These are phyloP conservation scores for Scylla paramamosain DNA, from an alignment of 1,140 invertebrate genomes.

Conservation along the genomic window DNA sequence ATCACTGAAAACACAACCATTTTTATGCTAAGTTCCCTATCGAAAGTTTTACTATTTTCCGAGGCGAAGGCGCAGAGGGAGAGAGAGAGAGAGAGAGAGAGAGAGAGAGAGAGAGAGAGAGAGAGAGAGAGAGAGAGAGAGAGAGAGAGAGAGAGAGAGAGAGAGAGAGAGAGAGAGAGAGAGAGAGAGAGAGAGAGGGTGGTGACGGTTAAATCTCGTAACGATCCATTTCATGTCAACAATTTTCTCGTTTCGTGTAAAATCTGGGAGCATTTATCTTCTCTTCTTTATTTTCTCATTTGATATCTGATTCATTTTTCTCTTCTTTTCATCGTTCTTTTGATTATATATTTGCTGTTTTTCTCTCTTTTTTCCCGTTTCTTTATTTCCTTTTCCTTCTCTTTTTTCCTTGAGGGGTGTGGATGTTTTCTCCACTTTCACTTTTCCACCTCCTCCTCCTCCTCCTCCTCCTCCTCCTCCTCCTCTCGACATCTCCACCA, in stretches of 20 bases:
- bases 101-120: slow-evolving; percentile 29
- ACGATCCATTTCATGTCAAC: too few relatives aligned
- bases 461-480: background rate
- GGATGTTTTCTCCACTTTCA: background rate
- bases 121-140: background rate
- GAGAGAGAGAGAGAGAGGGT: slow-evolving; percentile 43
- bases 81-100: slow-evolving; percentile 47
- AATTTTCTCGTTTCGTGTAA: too few relatives aligned
- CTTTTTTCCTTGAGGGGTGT: background rate
- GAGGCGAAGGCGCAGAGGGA: background rate
- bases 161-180: slow-evolving; percentile 41
- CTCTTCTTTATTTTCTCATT: too few relatives aligned
- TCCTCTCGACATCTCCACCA: background rate
- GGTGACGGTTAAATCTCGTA: too few relatives aligned
- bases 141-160: slow-evolving; percentile 47
- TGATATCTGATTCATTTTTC: background rate
- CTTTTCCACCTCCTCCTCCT: background rate
- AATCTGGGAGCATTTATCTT: too few relatives aligned
- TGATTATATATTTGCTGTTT: background rate
- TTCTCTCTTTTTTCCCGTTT: background rate
- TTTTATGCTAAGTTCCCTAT: background rate
- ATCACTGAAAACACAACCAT: background rate
- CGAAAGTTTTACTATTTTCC: background rate
- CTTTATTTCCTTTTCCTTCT: background rate
- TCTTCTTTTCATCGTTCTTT: background rate